phyloP scores from a whole-genome alignment of 2,113 vertebrate genomes.

The Prietella phreatophila region DNA sequence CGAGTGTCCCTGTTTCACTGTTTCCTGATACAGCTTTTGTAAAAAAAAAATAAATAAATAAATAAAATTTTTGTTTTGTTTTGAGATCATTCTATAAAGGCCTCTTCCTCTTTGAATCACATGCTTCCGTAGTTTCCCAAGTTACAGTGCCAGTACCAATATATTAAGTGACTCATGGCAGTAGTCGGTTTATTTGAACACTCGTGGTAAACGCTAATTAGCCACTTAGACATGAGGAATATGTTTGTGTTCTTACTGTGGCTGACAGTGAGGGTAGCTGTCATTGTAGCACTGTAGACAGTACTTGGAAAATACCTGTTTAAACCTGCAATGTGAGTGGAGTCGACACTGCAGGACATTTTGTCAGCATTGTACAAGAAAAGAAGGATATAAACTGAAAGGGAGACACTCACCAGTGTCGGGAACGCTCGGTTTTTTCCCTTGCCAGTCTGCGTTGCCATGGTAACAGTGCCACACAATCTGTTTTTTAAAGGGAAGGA shows the following conservation, averaged over 20 bases:
- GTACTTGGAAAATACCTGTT: not conserved
- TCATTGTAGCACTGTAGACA: not conserved
- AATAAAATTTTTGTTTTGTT: too few relatives aligned
- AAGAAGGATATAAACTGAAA: conserved; percentile 1
- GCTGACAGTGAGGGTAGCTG: not conserved
- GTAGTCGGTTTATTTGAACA: conserved; percentile 50
- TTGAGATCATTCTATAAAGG: not conserved
- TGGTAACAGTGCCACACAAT: conserved; percentile 44
- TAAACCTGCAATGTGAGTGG: conserved; percentile 7
- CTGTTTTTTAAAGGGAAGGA: conserved; percentile 20
- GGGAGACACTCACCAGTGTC: not conserved
- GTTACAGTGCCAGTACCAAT: not conserved
- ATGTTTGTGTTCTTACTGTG: conserved; percentile 43
- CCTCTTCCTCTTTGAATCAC: not conserved
- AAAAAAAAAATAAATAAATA: too few relatives aligned
- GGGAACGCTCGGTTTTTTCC: not conserved
- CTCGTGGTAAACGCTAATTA: conserved; percentile 49
- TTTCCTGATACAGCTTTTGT: not conserved
- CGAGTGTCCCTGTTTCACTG: not conserved
- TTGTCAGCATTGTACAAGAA: not conserved
- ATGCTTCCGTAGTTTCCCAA: conserved; percentile 24
- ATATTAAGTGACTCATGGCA: conserved; percentile 39
- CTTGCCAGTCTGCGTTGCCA: conserved; percentile 26
- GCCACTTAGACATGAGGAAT: conserved; percentile 49
- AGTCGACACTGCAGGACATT: not conserved